A percentile compares a stretch with the other conserved stretches of the same genome.
Evolutionary conservation across 2,888 invertebrate species (phyloP).

Genomic region (Lampropteryx suffumata): DNA sequence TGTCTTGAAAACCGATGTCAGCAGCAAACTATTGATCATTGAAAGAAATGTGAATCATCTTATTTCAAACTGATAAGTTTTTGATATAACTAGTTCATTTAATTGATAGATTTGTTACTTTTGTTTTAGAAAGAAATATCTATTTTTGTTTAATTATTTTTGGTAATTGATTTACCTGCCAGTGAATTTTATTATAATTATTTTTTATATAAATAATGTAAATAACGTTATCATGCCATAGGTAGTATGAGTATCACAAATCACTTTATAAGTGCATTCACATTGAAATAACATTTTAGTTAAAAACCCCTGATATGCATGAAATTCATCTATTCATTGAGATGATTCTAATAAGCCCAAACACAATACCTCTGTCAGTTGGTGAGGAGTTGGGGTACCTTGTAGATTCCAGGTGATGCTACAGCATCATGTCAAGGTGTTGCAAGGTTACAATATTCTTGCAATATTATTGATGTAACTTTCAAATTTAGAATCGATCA

Average conservation of each 20-base stretch:
- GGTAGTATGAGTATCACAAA: slow-evolving; percentile 17
- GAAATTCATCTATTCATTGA: too few relatives aligned
- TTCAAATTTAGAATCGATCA: too few relatives aligned
- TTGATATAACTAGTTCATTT: slow-evolving; percentile 53
- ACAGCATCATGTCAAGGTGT: too few relatives aligned
- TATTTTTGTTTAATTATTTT: slow-evolving; percentile 54
- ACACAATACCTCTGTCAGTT: too few relatives aligned
- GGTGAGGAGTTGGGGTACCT: too few relatives aligned
- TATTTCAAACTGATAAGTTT: slow-evolving; percentile 53
- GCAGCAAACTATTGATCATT: background rate
- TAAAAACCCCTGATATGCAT: too few relatives aligned
- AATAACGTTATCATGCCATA: slow-evolving; percentile 24
- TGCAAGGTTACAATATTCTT: too few relatives aligned
- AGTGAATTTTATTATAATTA: slow-evolving; percentile 33
- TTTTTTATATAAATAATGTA: slow-evolving; percentile 30
- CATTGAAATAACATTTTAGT: too few relatives aligned
- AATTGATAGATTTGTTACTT: slow-evolving; percentile 59
- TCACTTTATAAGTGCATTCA: background rate
- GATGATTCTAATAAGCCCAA: too few relatives aligned
- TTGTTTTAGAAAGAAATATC: slow-evolving; percentile 75
- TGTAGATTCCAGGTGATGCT: too few relatives aligned
- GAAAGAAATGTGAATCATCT: slow-evolving; percentile 5
- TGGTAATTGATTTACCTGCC: slow-evolving; percentile 40
- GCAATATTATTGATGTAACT: too few relatives aligned
- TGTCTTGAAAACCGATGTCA: too few relatives aligned